Base-by-base conservation (phyloP, 2,797 vertebrate species). In the Bryconaethiops microstoma region DNA sequence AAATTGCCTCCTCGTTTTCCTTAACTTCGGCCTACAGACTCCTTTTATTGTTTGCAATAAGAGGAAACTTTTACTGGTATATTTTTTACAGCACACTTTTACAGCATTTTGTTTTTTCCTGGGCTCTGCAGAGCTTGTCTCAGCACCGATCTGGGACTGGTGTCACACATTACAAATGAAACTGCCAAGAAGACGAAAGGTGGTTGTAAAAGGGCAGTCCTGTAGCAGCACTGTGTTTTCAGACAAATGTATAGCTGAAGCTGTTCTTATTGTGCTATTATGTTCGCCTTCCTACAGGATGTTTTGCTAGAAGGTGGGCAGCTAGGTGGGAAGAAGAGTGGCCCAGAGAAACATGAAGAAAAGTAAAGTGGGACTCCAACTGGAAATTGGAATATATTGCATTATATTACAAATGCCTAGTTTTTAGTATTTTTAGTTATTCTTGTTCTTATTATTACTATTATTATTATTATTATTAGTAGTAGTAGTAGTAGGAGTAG, bases 121-220 rank as follows among this genome's bases (percentile, higher is more conserved):
- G 75, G 29, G 3, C 74, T 82, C 59, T 52, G 63, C 35, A 54
- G n/a, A 60, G 40, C 16, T 35, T 82, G 75, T 74, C 45, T 67
- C 64, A 57, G 42, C 63, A 42, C 62, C 74, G 76, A 82, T 78
- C 76, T 69, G 76, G 50, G 63, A 78, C 81, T 55, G 52, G 62
- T 63, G 68, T 73, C 70, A 63, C 55, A 67, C 63, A 73, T 77
- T 82, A 72, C n/a, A 82, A 77, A 64, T 73, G 48, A 82, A 82
- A 55, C 80, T 82, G 74, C 80, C 74, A 82, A 50, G 62, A 70
- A 80, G 74, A 81, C 76, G 25, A 76, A 81, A 71, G 62, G 54
- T 63, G 29, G 74, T 62, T 55, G 60, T 81, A 81, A 81, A 81
- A 71, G 68, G 39, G 68, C 68, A 77, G 74, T 72, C 64, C 64